Base-by-base conservation (phyloP, 2,113 vertebrate genomes). In the Pungitius pungitius region DNA sequence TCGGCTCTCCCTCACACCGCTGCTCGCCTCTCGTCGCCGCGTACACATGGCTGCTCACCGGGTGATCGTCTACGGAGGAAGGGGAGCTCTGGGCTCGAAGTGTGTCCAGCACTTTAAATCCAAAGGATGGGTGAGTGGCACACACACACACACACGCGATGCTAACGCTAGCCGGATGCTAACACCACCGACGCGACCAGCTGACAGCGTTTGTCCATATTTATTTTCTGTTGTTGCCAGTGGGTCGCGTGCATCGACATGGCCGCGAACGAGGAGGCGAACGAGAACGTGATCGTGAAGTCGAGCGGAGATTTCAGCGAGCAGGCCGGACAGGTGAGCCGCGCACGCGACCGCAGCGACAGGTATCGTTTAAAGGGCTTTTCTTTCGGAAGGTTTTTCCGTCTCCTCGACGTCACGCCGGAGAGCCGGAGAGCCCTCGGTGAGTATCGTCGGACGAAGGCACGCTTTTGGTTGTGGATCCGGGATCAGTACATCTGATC, bases 231-330 rank as follows among this genome's bases (percentile, higher is more conserved):
- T 27, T 0, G 17, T 65, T 1, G 3, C 4, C 80, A 98, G 97
- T 99, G 97, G 97, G 97, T 99, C 3, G 95, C 94, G 37, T 95
- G 94, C 72, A 94, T 99, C 58, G 97, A 98, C 37, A 91, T 99
- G 58, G 90, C 73, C 8, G 94, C 95, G 61, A 98, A 96, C 10
- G 95, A 95, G 52, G 95, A 97, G 0, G 97, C 97, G 6, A 94
- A 85, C 3, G 96, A 94, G 15, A 97, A 75, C 35, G 92, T 99
- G 14, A 74, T 97, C 0, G 97, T 98, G 62, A 94, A 88, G 76
- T 73, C 91, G 87, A 93, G 90, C 0, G 96, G 97, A 3, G 96
- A 92, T 0, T 98, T 99, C 77, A 89, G 91, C 0, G 95, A 97
- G 70, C 97, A 99, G 84, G 96, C 97, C 0, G 95, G 94, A 59